Evolutionary conservation across 2,797 vertebrate species (phyloP).

Genomic region (Syngnathus rostellatus): DNA sequence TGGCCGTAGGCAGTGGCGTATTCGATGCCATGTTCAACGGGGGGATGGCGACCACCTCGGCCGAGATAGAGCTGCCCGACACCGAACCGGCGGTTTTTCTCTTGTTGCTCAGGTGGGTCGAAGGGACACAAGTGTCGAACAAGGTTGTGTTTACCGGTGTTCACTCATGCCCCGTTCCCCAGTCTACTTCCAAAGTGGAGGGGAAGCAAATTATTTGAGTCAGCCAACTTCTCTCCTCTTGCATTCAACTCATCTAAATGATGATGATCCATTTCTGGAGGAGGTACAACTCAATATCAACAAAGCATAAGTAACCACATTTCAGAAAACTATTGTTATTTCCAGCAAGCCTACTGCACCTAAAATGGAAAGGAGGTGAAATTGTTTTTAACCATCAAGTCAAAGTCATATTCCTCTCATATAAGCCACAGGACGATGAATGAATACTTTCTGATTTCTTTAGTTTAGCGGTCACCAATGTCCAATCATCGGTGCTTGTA

Average conservation of each 20-base stretch:
- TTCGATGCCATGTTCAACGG: constrained; percentile 96
- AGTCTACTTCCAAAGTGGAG: background rate
- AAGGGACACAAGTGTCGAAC: background rate
- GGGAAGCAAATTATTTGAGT: no score
- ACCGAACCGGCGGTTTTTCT: constrained; percentile 88
- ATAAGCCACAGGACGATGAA: no score
- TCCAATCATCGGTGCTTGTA: no score
- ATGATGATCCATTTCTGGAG: no score
- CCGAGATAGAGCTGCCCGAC: constrained; percentile 88
- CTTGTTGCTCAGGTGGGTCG: constrained; percentile 78
- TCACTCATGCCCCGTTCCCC: background rate
- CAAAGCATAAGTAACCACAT: background rate
- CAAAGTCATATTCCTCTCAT: background rate
- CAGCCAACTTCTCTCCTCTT: no score
- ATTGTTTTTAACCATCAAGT: no score
- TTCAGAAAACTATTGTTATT: background rate
- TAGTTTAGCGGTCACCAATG: no score
- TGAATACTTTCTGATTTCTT: no score
- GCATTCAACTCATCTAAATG: no score
- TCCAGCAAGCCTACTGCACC: no score
- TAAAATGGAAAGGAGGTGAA: no score
- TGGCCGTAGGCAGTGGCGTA: constrained; percentile 86
- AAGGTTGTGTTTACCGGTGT: background rate
- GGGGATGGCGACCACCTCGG: constrained; percentile 86
- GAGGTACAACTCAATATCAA: no score